phyloP scores from a whole-genome alignment of 2,113 vertebrate genomes.

The Lepisosteus oculatus region DNA sequence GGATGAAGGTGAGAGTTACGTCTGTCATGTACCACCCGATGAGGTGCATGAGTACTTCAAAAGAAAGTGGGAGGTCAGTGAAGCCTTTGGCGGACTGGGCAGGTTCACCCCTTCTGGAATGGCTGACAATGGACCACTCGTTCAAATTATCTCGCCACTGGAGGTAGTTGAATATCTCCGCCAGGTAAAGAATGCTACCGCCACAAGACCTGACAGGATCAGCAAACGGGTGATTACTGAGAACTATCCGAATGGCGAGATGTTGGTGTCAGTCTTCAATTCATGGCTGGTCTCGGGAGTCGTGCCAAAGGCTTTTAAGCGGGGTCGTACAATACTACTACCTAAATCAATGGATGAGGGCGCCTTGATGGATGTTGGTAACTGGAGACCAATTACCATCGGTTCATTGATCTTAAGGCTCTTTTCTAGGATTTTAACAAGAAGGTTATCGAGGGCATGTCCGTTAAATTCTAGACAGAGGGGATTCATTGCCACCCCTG shows the following conservation, averaged over 20 bases:
- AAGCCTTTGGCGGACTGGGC: too few species aligned
- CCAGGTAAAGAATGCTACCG: background rate
- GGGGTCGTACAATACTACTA: background rate
- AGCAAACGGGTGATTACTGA: background rate
- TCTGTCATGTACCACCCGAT: too few species aligned
- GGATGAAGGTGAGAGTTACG: too few species aligned
- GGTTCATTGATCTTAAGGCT: background rate
- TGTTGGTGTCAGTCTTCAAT: background rate
- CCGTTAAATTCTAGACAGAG: background rate
- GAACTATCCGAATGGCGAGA: background rate
- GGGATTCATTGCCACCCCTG: slow-evolving; percentile 4
- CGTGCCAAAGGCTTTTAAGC: background rate
- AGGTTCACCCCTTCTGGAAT: too few species aligned
- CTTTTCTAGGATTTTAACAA: too few species aligned
- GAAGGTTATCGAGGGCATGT: background rate
- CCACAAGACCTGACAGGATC: background rate
- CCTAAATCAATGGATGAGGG: background rate
- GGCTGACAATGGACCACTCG: too few species aligned
- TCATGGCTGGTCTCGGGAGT: background rate
- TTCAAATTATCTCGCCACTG: too few species aligned
- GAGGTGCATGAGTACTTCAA: too few species aligned
- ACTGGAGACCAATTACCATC: background rate
- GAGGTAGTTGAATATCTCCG: background rate
- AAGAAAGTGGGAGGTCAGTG: too few species aligned
- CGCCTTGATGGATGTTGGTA: background rate